Percentiles rank a stretch among this genome's conserved stretches.
Evolutionary conservation across 2,113 vertebrate species (phyloP).

Genomic region (Galeopterus variegatus): DNA sequence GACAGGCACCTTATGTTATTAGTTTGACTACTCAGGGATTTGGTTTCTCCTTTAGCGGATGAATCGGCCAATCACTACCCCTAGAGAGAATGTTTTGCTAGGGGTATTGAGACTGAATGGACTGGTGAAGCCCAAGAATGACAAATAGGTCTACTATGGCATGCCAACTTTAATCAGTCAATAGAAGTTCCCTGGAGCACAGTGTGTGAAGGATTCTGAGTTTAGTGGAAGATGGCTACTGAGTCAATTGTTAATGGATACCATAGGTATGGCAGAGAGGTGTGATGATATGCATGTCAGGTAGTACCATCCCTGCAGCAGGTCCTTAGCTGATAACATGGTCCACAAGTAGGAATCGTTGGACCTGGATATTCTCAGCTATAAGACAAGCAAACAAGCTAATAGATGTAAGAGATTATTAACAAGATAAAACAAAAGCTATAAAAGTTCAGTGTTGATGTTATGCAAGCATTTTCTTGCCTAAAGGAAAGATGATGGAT

Average conservation of each 20-base stretch:
- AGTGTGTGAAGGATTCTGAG: neutral
- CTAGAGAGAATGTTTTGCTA: neutral
- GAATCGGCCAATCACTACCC: neutral
- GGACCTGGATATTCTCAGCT: neutral
- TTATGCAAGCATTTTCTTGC: neutral
- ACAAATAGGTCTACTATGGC: neutral
- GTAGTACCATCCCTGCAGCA: neutral
- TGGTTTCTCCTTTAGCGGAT: neutral
- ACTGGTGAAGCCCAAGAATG: neutral
- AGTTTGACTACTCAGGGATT: neutral
- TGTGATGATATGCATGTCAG: neutral
- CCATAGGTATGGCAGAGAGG: neutral
- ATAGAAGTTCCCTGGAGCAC: neutral
- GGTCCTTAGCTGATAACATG: neutral
- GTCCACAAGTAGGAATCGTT: neutral
- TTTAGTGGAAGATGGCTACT: neutral
- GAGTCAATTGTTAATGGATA: neutral
- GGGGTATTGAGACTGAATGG: neutral
- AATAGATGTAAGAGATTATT: neutral
- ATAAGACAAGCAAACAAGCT: constrained; percentile 11
- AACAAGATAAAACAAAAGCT: constrained; percentile 48
- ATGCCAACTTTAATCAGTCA: neutral
- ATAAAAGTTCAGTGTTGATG: neutral
- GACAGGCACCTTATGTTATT: neutral
- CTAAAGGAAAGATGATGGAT: neutral